Base-by-base conservation (phyloP, 2,797 vertebrate species). In the Melanotaenia parkinsoni region DNA sequence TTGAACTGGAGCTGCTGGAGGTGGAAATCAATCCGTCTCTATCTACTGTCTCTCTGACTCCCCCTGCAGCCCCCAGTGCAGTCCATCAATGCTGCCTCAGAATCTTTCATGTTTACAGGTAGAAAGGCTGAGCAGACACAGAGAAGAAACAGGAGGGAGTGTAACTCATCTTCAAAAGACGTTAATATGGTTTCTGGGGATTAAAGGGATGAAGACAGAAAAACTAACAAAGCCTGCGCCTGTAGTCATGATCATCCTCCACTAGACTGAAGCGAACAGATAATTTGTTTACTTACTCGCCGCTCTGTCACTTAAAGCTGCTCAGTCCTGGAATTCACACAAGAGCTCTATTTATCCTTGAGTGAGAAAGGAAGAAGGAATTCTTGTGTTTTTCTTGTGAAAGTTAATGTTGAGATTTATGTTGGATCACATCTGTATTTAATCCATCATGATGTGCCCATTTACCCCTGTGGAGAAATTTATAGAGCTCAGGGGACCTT, bases 1-100 rank as follows among this genome's bases (percentile, higher is more conserved):
- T 94, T 94, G 92, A 95, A 94, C 91, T 93, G 70, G 83, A 85
- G 88, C 88, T 88, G 90, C 89, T 90, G 85, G 86, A 91, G 90
- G 89, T 94, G 91, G 91, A 94, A 93, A 93, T 92, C 92, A 91
- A 94, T 91, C 92, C 86, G 76, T 83, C 84, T 89, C 75, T 76
- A 75, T 47, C 54, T 80, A 66, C 65, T 61, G 63, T 60, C 30
- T 67, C 79, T 63, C 74, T 64, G 61, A 78, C 65, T 67, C 64
- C 47, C 79, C 77, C 79, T 73, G 76, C 77, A 83, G 85, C 86
- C 88, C 89, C 78, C 74, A 78, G 82, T 63, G 9, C 78, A 79
- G 75, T 35, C 59, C 24, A 59, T 76, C 84, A 80, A 75, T 18
- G 10, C 79, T 72, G 82, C 81, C 72, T 64, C 47, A 38, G 79